Conservation (phyloP, 2,888 invertebrate genomes). For the Xestia xanthographa region DNA sequence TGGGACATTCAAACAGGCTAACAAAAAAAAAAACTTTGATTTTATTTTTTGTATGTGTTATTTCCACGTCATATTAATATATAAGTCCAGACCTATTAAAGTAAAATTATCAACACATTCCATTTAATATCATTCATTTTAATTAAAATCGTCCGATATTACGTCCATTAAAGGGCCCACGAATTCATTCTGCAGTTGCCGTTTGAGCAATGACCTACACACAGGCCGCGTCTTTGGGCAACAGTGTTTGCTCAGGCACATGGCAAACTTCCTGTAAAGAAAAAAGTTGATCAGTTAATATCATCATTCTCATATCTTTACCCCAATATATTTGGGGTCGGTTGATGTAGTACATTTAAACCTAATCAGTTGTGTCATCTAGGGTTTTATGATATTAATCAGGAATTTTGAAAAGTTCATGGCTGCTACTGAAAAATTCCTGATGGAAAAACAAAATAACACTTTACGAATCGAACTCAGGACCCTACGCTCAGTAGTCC, state of each 20-base stretch:
- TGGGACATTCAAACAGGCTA: no score
- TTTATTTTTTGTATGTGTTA: no score
- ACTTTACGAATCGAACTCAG: background rate
- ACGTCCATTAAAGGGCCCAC: conserved; percentile 77
- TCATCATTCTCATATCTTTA: background rate
- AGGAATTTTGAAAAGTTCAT: background rate
- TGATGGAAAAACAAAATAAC: background rate
- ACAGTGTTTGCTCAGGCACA: conserved; percentile 93
- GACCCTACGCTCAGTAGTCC: background rate
- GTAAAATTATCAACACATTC: no score
- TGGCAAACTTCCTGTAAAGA: conserved; percentile 90
- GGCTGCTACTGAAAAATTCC: background rate
- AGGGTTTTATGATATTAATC: background rate
- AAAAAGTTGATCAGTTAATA: background rate
- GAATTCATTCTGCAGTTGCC: conserved; percentile 94
- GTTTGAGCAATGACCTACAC: conserved; percentile 93
- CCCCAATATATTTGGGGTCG: background rate
- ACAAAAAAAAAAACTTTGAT: no score
- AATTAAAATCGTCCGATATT: no score
- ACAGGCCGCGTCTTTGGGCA: conserved; percentile 94
- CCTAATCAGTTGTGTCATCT: background rate
- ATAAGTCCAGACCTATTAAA: no score
- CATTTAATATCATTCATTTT: no score
- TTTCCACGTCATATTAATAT: no score
- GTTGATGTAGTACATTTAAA: background rate